Evolutionary conservation across 2,797 vertebrate species (phyloP).

Genomic region (Poliocrania exsul): DNA sequence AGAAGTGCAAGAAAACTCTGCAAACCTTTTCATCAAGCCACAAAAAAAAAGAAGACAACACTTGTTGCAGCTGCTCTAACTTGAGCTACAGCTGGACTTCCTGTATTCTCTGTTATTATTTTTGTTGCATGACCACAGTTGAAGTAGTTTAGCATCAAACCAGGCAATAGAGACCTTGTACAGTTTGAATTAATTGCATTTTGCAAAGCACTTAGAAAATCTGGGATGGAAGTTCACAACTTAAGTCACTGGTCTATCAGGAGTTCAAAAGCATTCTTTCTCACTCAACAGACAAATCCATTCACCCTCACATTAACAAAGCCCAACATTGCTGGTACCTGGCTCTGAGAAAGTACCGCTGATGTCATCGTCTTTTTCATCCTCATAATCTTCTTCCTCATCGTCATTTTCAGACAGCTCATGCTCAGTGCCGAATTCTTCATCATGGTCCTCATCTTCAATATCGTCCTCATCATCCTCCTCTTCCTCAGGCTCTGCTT

Average conservation of each 20-base stretch:
- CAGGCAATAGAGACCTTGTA: not conserved
- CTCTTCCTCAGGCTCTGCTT: conserved; percentile 84
- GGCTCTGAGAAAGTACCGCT: conserved; percentile 97
- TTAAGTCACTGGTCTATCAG: not conserved
- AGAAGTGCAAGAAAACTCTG: not conserved
- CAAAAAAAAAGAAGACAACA: not conserved
- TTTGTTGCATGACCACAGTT: not conserved
- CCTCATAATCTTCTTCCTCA: conserved; percentile 88
- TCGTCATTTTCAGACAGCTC: conserved; percentile 94
- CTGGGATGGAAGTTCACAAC: not conserved
- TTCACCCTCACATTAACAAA: not conserved
- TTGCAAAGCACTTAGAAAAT: not conserved
- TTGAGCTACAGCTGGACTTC: not conserved
- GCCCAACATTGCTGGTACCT: conserved; percentile 77
- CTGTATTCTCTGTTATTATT: not conserved
- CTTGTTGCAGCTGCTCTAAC: not conserved
- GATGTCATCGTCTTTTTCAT: conserved; percentile 87
- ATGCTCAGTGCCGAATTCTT: conserved; percentile 96
- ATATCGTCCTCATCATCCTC: conserved; percentile 88
- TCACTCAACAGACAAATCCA: not conserved
- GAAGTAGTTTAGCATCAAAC: not conserved
- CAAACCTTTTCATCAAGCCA: not conserved
- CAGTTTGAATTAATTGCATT: not conserved
- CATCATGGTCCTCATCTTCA: conserved; percentile 87
- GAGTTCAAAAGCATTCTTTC: not conserved